phyloP scores from a whole-genome alignment of 2,113 vertebrate genomes.

The Syngnathoides biaculeatus region DNA sequence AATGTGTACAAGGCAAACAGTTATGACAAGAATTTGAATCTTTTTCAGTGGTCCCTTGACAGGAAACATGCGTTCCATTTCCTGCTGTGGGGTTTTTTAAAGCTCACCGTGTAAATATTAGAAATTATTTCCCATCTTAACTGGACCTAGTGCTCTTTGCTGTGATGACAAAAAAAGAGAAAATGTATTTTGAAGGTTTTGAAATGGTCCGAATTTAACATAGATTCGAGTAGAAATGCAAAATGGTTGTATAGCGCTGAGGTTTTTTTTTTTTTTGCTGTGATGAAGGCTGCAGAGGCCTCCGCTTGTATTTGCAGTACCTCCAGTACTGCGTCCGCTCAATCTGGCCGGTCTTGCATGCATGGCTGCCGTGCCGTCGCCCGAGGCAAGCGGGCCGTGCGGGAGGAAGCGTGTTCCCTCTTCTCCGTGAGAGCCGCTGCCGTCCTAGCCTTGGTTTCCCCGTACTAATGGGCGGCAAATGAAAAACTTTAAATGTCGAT shows the following conservation, averaged over 20 bases:
- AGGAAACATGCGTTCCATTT: no score
- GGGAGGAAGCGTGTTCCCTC: background rate
- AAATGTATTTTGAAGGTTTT: no score
- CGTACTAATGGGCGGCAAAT: background rate
- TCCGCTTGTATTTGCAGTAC: conserved; percentile 5
- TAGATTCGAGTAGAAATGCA: background rate
- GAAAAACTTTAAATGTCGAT: background rate
- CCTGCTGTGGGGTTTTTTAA: no score
- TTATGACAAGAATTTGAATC: no score
- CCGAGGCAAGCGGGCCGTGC: conserved; percentile 14
- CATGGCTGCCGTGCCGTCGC: conserved; percentile 36
- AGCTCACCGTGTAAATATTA: no score
- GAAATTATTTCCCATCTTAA: no score
- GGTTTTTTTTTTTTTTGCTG: background rate
- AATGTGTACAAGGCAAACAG: no score
- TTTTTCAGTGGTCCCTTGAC: no score
- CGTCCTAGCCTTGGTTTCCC: background rate
- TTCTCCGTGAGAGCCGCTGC: background rate
- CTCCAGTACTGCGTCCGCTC: conserved; percentile 23
- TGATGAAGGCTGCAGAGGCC: background rate
- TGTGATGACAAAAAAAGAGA: no score
- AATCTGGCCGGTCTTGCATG: conserved; percentile 22
- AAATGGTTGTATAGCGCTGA: background rate
- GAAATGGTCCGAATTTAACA: background rate
- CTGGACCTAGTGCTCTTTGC: no score